Evolutionary conservation across 2,113 vertebrate genomes (phyloP).

Genomic region (Chloropsis hardwickii): DNA sequence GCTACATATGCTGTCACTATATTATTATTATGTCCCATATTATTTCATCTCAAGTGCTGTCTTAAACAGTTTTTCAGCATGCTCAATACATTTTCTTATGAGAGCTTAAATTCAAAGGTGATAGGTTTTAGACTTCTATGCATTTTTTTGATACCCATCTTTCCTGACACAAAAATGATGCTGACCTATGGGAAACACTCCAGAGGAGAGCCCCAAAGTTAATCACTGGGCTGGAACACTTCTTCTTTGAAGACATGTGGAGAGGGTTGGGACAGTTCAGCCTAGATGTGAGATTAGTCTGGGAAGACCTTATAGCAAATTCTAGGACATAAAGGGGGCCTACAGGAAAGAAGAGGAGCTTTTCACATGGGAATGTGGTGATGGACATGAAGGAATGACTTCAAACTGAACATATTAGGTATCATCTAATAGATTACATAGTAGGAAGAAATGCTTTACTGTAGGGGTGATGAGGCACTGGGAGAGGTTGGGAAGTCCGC

Average conservation of each 20-base stretch:
- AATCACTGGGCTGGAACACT: neutral
- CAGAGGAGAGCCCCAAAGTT: neutral
- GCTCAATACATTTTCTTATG: neutral
- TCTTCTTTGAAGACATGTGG: neutral
- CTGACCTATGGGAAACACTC: neutral
- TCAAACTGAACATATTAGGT: accelerated
- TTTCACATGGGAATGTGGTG: neutral
- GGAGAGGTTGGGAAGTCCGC: neutral
- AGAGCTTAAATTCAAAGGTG: neutral
- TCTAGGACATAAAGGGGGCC: neutral
- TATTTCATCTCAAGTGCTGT: neutral
- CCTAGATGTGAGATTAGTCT: neutral
- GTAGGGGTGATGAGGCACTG: neutral
- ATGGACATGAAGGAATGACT: neutral
- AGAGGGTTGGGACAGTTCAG: neutral
- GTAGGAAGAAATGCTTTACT: neutral
- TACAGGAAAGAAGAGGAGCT: neutral
- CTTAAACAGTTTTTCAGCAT: neutral
- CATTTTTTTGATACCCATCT: neutral
- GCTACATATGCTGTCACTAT: neutral
- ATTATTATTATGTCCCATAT: neutral
- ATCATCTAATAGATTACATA: neutral
- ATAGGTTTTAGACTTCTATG: neutral
- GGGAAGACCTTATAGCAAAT: neutral
- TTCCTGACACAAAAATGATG: neutral